A percentile compares a stretch with the other conserved stretches of the same genome.
phyloP scores from a whole-genome alignment of 2,797 vertebrate genomes.

The Spatula clypeata region DNA sequence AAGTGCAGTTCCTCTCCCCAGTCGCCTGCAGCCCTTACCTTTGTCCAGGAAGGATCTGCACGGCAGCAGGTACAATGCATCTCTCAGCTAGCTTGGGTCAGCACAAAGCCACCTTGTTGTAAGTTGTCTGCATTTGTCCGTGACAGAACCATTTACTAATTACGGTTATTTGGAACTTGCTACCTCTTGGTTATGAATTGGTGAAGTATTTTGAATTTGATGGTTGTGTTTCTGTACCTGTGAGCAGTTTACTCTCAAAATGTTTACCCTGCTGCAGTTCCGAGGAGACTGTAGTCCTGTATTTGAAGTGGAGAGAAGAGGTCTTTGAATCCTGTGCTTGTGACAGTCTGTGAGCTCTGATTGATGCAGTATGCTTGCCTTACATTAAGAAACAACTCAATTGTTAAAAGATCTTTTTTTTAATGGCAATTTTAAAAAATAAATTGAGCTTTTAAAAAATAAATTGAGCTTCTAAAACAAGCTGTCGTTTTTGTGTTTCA shows the following conservation, averaged over 20 bases:
- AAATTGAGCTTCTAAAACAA: background rate
- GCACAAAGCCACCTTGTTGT: background rate
- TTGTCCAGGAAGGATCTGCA: background rate
- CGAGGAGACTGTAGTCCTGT: background rate
- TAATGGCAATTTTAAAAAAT: constrained; percentile 18
- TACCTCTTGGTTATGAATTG: background rate
- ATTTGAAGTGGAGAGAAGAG: background rate
- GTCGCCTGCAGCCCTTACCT: background rate
- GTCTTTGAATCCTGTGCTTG: background rate
- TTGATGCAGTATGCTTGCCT: constrained; percentile 22
- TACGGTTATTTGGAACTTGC: background rate
- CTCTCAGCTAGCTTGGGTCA: background rate
- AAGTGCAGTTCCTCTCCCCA: accelerated
- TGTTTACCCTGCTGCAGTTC: background rate
- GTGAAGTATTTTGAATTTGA: background rate
- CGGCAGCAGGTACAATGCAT: background rate
- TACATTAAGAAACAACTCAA: background rate
- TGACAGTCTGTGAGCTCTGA: background rate
- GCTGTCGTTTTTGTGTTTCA: background rate
- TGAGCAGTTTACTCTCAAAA: background rate
- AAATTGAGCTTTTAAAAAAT: background rate
- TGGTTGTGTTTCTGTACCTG: background rate
- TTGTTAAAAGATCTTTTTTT: background rate
- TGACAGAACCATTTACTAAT: background rate
- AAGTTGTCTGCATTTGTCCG: background rate